Conservation (phyloP, 2,797 vertebrate species). For the Propithecus perrieri region DNA sequence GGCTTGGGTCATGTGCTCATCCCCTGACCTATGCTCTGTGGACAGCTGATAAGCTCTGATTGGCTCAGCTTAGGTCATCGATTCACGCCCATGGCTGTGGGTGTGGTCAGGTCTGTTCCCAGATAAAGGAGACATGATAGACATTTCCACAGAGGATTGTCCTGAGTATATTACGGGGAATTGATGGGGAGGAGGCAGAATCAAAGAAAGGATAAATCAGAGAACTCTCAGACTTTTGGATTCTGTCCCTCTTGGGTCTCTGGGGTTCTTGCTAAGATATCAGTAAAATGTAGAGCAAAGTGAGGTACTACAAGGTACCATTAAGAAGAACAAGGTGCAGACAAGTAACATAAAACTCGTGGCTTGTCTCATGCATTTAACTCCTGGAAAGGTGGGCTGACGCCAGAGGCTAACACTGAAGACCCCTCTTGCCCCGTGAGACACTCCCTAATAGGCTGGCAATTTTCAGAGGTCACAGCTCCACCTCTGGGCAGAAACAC, state of each 20-base stretch:
- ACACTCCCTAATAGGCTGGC: neutral
- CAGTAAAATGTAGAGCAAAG: conserved; percentile 1
- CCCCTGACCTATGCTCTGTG: neutral
- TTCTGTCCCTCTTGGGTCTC: neutral
- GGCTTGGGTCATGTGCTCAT: neutral
- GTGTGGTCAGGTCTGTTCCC: neutral
- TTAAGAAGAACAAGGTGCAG: neutral
- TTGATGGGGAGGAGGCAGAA: neutral
- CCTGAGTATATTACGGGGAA: neutral
- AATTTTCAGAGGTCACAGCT: neutral
- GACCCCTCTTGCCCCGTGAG: neutral
- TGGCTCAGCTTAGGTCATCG: neutral
- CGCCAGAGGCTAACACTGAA: neutral
- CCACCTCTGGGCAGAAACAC: neutral
- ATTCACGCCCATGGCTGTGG: neutral
- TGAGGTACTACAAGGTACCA: neutral
- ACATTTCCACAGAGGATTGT: neutral
- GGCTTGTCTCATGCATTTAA: neutral
- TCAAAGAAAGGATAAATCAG: neutral
- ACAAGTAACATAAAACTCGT: neutral
- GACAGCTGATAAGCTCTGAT: neutral
- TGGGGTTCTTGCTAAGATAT: conserved; percentile 25
- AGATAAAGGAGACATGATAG: neutral
- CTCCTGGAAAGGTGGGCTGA: neutral
- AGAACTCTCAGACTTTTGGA: neutral